Evolutionary conservation across 2,113 vertebrate species (phyloP), one percentile per base, ranked within the genome.

Genomic region (Cheirogaleus medius): DNA sequence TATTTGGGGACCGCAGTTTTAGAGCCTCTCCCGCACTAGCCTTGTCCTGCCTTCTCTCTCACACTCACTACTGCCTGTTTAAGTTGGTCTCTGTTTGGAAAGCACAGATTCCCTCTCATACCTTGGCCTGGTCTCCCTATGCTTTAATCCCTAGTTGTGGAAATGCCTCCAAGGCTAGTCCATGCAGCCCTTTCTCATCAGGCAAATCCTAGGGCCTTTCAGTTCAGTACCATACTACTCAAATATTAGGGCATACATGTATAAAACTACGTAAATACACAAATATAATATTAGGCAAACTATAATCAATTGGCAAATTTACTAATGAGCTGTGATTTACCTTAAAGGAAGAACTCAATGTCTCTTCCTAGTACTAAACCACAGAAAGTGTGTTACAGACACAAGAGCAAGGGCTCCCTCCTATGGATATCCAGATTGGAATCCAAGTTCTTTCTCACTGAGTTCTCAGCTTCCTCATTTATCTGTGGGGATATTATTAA

Each of bases 361-460:
- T 90, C 68, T 95, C 64, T 87, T 80, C 74, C 76, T 63, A 93
- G 52, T 47, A 87, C 66, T 77, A 25, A 97, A 92, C 89, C 29
- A 73, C 44, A 93, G 54, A 69, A 68, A 92, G 76, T 52, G 77
- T 64, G 34, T 12, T 89, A 21, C 74, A 8, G 14, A 76, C 80
- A 73, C 68, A 44, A 47, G 11, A 90, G 32, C 5, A 81, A 54
- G 34, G 14, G 69, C 66, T 85, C 82, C 52, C 66, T 85, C 82
- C 58, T 52, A 58, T 15, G 44, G 54, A 68, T 21, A 68, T 23
- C 56, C 42, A 95, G 88, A 69, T 87, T 87, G 83, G 69, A 81
- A 97, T 96, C 54, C 60, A 82, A 63, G 87, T 47, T 97, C 92
- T 68, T 90, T 56, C 56, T 69, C 63, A 25, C 27, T 21, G 18